phyloP scores from a whole-genome alignment of 2,797 vertebrate species.

The Silurus lanzhouensis region DNA sequence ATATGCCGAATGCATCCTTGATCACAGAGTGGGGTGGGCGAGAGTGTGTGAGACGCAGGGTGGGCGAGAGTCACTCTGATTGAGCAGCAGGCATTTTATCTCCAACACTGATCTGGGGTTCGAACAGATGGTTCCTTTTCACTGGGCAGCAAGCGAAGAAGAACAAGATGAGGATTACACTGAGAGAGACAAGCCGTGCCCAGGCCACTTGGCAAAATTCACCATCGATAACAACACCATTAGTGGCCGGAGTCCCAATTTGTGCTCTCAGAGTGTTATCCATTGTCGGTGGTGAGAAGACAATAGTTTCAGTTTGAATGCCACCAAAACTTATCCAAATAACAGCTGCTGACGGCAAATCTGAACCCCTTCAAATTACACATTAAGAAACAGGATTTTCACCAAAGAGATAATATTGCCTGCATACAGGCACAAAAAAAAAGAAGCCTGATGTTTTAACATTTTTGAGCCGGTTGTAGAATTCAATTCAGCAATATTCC shows the following conservation, averaged over 20 bases:
- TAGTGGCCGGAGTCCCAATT: conserved; percentile 54
- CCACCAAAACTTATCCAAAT: background rate
- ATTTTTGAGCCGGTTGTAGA: background rate
- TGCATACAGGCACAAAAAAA: background rate
- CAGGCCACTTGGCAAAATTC: conserved; percentile 67
- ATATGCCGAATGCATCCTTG: conserved; percentile 45
- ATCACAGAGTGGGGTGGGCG: conserved; percentile 36
- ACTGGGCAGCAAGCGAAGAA: conserved; percentile 33
- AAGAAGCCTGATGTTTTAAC: background rate
- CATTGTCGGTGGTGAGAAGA: background rate
- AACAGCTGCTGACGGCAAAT: background rate
- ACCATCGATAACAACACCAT: conserved; percentile 65
- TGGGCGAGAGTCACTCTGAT: conserved; percentile 41
- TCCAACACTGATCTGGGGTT: conserved; percentile 59
- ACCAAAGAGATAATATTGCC: background rate
- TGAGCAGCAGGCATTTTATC: conserved; percentile 54
- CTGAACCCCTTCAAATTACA: background rate
- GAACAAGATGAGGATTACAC: conserved; percentile 46
- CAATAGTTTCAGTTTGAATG: background rate
- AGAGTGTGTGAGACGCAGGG: background rate
- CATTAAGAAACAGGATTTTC: background rate
- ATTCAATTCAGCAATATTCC: background rate
- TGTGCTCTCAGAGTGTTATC: conserved; percentile 38
- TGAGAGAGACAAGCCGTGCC: conserved; percentile 54
- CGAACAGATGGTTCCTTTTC: conserved; percentile 72